These are phyloP conservation scores for Gnathonemus echidnorhynchus DNA, from an alignment of 2,113 vertebrate species.

Conservation along the genomic window DNA sequence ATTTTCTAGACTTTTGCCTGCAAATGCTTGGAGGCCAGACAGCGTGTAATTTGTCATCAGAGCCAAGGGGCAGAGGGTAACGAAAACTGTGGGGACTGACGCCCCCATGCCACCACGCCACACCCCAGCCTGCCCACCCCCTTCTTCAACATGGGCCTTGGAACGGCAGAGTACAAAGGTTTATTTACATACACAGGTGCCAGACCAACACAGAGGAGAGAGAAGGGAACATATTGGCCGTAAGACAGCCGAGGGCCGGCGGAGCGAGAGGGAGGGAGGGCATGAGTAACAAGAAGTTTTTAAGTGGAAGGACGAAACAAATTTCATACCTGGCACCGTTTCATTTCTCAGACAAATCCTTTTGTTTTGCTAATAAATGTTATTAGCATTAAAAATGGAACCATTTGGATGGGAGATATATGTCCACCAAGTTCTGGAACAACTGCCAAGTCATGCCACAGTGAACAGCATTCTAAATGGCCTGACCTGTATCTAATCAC, in stretches of 20 bases:
- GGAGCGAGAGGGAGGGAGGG: background rate
- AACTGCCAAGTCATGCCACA: background rate
- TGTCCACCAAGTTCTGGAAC: background rate
- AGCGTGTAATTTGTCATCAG: background rate
- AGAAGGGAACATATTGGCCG: background rate
- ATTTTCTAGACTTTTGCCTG: background rate
- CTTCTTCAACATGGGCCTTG: background rate
- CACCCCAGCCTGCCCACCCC: background rate
- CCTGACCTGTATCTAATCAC: constrained; percentile 4
- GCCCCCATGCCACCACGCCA: background rate
- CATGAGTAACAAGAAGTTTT: background rate
- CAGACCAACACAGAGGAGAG: background rate
- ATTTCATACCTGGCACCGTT: background rate
- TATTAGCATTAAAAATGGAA: background rate
- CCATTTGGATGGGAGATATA: background rate
- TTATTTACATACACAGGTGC: background rate
- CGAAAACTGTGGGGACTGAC: background rate
- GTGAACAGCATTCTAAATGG: background rate
- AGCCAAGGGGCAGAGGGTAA: background rate
- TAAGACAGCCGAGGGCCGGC: background rate
- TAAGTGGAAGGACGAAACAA: background rate
- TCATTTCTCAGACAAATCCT: background rate
- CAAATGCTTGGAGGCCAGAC: background rate
- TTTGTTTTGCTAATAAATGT: background rate
- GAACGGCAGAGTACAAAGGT: background rate